A percentile compares a stretch with the other conserved stretches of the same genome.
Conservation (phyloP, 2,888 invertebrate genomes). For the Acleris holmiana region DNA sequence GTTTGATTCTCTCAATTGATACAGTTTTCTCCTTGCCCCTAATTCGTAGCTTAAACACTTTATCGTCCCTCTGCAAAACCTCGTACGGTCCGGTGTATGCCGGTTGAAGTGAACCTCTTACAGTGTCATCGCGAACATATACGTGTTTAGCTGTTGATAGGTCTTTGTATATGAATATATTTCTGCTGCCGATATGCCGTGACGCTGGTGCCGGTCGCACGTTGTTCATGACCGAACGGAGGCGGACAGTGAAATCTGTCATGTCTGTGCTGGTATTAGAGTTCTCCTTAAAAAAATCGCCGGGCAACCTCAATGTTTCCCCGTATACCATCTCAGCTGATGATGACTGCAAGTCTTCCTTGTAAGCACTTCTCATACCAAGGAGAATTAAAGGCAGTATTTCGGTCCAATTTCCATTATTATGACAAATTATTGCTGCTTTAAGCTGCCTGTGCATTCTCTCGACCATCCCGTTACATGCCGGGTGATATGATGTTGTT, state of each 20-base stretch:
- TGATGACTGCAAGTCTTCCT: no score
- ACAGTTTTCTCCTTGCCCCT: conserved; percentile 7
- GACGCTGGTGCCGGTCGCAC: conserved; percentile 9
- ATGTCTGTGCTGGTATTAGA: conserved; percentile 43
- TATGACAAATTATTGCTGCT: no score
- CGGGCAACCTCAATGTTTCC: no score
- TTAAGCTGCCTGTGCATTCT: no score
- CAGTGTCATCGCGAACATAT: conserved; percentile 10
- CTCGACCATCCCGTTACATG: no score
- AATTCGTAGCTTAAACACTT: conserved; percentile 27
- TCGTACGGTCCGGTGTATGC: conserved; percentile 12
- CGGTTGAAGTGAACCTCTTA: conserved; percentile 19
- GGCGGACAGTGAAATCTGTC: conserved; percentile 14
- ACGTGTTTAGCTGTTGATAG: conserved; percentile 10
- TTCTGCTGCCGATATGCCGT: neutral
- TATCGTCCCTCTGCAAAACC: conserved; percentile 21
- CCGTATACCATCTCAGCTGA: no score
- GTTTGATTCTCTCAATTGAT: conserved; percentile 36
- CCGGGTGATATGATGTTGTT: no score
- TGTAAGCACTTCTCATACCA: no score
- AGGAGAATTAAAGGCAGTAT: no score
- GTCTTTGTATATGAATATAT: conserved; percentile 21
- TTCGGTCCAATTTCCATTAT: no score
- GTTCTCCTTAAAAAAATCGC: no score
- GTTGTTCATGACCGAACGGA: neutral